These are phyloP conservation scores for Hippocampus guttulatus DNA, from an alignment of 2,113 vertebrate genomes.

Conservation along the genomic window DNA sequence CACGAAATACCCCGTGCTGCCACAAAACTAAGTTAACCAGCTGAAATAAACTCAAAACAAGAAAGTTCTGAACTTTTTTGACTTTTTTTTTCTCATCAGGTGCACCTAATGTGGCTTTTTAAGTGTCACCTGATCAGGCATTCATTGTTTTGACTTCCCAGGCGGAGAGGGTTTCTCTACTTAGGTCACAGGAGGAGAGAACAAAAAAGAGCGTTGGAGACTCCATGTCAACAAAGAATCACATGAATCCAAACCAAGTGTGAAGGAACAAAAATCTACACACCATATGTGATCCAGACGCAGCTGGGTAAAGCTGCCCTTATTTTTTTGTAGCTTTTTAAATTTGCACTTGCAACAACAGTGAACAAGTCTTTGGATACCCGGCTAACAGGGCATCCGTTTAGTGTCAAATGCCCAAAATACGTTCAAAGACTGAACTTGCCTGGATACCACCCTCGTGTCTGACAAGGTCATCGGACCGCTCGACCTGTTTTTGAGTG, in stretches of 20 bases:
- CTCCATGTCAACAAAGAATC: conserved; percentile 6
- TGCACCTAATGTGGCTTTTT: not conserved
- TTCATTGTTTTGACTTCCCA: conserved; percentile 57
- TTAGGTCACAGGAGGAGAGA: conserved; percentile 43
- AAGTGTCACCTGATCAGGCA: conserved; percentile 30
- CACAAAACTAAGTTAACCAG: not conserved
- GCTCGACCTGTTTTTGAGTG: not conserved
- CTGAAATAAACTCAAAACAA: not conserved
- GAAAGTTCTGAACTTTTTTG: not conserved
- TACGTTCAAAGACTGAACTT: not conserved
- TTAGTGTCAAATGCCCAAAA: not conserved
- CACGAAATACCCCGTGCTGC: too few relatives aligned
- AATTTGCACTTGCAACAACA: not conserved
- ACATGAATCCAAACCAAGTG: conserved; percentile 1
- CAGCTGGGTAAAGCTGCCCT: not conserved
- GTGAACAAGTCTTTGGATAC: not conserved
- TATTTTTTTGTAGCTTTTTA: not conserved
- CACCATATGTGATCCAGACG: not conserved
- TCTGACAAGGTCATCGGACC: not conserved
- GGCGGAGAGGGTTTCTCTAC: conserved; percentile 38
- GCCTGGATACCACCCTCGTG: not conserved
- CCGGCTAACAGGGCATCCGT: not conserved
- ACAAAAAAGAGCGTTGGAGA: conserved; percentile 27
- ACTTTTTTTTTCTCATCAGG: not conserved
- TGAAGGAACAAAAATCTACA: not conserved